phyloP scores from a whole-genome alignment of 1,140 invertebrate genomes.

The Chymomyza costata region DNA sequence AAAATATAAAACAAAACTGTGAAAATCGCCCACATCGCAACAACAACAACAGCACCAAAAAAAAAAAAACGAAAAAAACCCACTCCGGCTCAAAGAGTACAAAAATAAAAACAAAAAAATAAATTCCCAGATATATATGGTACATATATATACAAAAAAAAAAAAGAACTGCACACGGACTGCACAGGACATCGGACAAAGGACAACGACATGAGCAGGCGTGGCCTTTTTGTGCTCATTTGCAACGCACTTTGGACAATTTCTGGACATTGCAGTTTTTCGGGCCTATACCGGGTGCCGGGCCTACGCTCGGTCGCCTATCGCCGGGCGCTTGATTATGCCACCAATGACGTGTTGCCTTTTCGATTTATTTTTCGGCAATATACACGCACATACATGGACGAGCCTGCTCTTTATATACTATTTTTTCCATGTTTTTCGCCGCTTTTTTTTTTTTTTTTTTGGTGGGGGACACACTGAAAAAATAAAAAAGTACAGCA shows the following conservation, averaged over 20 bases:
- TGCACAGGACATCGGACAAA: background rate
- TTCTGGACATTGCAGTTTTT: constrained; percentile 36
- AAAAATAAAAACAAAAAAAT: background rate
- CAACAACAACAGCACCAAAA: constrained; percentile 7
- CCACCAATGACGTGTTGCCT: constrained; percentile 67
- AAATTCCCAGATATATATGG: background rate
- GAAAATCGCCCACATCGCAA: constrained; percentile 1
- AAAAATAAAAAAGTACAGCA: no score
- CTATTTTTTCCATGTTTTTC: no score
- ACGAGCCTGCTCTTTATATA: background rate
- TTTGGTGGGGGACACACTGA: no score
- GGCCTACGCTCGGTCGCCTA: background rate
- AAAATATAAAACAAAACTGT: background rate
- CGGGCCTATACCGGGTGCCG: constrained; percentile 32
- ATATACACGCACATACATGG: constrained; percentile 5
- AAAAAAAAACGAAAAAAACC: constrained; percentile 13
- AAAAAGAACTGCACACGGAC: constrained; percentile 11
- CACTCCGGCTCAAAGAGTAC: background rate
- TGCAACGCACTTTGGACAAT: constrained; percentile 61
- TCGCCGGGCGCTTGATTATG: constrained; percentile 47
- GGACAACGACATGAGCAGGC: constrained; percentile 28
- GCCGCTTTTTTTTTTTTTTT: no score
- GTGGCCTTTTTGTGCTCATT: constrained; percentile 68
- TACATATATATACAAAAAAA: constrained; percentile 24
- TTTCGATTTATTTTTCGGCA: constrained; percentile 66